phyloP scores from a whole-genome alignment of 2,113 vertebrate genomes.

The Nothobranchius furzeri region DNA sequence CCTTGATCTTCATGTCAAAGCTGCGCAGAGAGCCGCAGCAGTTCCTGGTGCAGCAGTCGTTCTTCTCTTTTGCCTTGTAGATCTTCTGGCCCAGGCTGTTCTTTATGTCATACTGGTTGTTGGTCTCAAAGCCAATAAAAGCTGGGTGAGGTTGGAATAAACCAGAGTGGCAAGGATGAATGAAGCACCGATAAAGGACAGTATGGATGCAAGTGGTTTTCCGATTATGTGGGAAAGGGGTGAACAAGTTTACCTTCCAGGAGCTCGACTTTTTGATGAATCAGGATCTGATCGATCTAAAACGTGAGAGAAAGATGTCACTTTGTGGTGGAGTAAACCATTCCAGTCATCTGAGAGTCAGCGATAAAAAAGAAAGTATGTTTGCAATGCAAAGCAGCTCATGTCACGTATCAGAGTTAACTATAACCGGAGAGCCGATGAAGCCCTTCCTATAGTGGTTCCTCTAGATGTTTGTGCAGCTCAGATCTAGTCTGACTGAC shows the following conservation, averaged over 20 bases:
- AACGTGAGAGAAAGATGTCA: not conserved
- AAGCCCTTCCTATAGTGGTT: no score
- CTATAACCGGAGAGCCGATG: no score
- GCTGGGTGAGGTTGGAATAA: constrained; percentile 59
- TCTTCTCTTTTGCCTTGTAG: constrained; percentile 87
- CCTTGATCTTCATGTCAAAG: constrained; percentile 86
- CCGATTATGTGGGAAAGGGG: no score
- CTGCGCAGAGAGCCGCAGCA: constrained; percentile 88
- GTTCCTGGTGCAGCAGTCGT: constrained; percentile 86
- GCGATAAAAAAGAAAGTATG: not conserved
- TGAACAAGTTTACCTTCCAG: constrained; percentile 80
- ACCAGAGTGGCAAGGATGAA: not conserved
- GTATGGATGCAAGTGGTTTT: no score
- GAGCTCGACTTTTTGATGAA: constrained; percentile 89
- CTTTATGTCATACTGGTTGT: constrained; percentile 88
- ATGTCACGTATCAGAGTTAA: no score
- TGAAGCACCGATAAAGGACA: constrained; percentile 2
- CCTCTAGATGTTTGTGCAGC: no score
- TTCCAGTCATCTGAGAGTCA: not conserved
- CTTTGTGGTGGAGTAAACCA: not conserved
- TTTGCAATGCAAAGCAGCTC: not conserved
- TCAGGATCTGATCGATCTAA: constrained; percentile 88
- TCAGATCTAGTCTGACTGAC: constrained; percentile 54
- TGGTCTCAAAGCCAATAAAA: constrained; percentile 84
- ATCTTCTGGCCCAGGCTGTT: constrained; percentile 86